phyloP scores from a whole-genome alignment of 2,888 invertebrate species.

The Xestia xanthographa region DNA sequence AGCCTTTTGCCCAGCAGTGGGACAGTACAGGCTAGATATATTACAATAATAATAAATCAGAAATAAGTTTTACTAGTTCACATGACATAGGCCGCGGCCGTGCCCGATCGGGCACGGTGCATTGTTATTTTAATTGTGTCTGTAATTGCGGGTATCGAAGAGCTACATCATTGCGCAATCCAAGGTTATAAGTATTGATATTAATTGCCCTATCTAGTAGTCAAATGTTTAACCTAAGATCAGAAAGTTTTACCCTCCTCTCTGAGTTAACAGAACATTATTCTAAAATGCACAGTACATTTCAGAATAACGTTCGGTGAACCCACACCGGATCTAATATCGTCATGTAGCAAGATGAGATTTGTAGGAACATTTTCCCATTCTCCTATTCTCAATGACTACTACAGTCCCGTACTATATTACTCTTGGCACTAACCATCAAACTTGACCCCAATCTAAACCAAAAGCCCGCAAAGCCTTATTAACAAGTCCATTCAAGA shows the following conservation, averaged over 20 bases:
- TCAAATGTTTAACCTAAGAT: neutral
- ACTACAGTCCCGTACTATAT: conserved; percentile 10
- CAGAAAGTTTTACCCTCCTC: neutral
- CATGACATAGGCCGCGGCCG: too few relatives aligned
- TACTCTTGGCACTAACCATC: conserved; percentile 27
- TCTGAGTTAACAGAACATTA: neutral
- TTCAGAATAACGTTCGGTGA: neutral
- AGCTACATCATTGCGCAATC: too few relatives aligned
- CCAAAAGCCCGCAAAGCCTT: conserved; percentile 50
- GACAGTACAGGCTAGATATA: too few relatives aligned
- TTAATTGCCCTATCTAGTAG: neutral
- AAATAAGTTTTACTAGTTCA: too few relatives aligned
- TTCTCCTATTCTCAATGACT: conserved; percentile 2
- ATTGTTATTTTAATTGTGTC: too few relatives aligned
- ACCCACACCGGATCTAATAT: neutral
- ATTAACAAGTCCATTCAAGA: conserved; percentile 55
- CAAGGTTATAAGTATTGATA: too few relatives aligned
- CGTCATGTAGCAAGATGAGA: neutral
- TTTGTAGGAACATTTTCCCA: conserved; percentile 10
- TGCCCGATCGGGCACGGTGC: too few relatives aligned
- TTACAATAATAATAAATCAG: too few relatives aligned
- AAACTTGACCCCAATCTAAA: conserved; percentile 43
- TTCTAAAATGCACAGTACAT: neutral
- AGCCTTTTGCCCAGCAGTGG: too few relatives aligned
- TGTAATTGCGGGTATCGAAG: too few relatives aligned